Conservation (phyloP, 2,888 invertebrate genomes). For the Phyllotreta striolata region DNA sequence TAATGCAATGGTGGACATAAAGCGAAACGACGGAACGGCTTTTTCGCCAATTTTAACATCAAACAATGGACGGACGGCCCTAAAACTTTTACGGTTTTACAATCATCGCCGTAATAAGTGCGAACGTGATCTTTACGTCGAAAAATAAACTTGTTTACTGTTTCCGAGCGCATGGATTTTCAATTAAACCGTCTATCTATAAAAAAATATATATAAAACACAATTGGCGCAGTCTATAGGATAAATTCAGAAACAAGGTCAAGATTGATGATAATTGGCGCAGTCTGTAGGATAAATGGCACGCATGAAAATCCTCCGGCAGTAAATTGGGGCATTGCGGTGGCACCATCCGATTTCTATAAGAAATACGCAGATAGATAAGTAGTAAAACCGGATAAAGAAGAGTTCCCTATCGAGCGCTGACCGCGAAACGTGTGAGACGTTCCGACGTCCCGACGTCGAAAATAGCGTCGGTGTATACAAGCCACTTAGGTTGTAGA, state of each 20-base stretch:
- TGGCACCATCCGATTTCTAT: background rate
- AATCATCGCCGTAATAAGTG: slow-evolving; percentile 5
- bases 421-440: slow-evolving; percentile 55
- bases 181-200: background rate
- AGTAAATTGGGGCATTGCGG: background rate
- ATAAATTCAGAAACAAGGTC: too few species aligned
- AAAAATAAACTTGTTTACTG: slow-evolving; percentile 6
- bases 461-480: slow-evolving; percentile 48
- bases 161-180: slow-evolving; percentile 3
- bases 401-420: slow-evolving; percentile 47
- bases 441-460: slow-evolving; percentile 43
- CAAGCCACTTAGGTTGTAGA: too few species aligned
- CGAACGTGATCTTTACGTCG: slow-evolving; percentile 7
- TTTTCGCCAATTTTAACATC: slow-evolving; percentile 21
- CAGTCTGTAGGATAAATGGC: too few species aligned
- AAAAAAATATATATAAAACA: slow-evolving; percentile 1
- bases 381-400: slow-evolving; percentile 34
- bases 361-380: slow-evolving; percentile 17
- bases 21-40: slow-evolving; percentile 8
- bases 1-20: slow-evolving; percentile 22
- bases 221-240: background rate
- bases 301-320: too few species aligned
- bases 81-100: slow-evolving; percentile 16
- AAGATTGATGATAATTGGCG: too few species aligned
- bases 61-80: slow-evolving; percentile 12